Evolutionary conservation across 1,140 invertebrate species (phyloP), one percentile per base, ranked within the genome.

Genomic region (Lutraria rhynchaena): DNA sequence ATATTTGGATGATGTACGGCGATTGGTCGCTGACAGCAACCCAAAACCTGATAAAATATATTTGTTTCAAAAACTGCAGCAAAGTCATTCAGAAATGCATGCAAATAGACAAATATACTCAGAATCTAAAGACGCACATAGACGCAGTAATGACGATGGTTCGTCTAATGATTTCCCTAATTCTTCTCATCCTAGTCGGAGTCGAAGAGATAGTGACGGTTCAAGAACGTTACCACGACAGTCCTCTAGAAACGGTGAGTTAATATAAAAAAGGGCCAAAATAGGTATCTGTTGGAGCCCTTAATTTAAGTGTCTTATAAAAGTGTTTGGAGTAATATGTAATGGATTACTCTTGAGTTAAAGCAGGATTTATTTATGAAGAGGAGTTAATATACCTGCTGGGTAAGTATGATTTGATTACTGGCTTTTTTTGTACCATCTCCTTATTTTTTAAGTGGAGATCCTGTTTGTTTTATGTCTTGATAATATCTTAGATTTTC

Each of bases 41-140:
- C 58, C 70, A 46, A 81, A 81, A 44, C 78, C 78, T 33, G 78
- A 81, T 61, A 81, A 81, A 81, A 31, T 65, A 55, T 81, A 81
- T 58, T 51, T 81, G 58, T 73, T 81, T 61, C 67, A 81, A 37
- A 81, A 81, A 74, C 44, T 81, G 69, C 78, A 81, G 65, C 69
- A 73, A 53, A 81, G 78, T 74, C 78, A 81, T 55, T 63, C 78
- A 15, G 78, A 81, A 55, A 71, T 70, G 33, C 65, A 67, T 46
- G 65, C 65, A 46, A 69, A 70, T 51, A 69, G 60, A 69, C 65
- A 65, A 24, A 31, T 60, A n/a, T 44, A 60, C 53, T 74, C 75
- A 27, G 76, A 80, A 33, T 19, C 41, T 49, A 80, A 80, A 70
- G 76, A 80, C 31, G 46, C 31, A 24, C 74, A 77, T 51, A 80